Percentiles rank a stretch among this genome's conserved stretches.
Evolutionary conservation across 2,113 vertebrate genomes (phyloP).

Genomic region (Artemisiospiza belli): DNA sequence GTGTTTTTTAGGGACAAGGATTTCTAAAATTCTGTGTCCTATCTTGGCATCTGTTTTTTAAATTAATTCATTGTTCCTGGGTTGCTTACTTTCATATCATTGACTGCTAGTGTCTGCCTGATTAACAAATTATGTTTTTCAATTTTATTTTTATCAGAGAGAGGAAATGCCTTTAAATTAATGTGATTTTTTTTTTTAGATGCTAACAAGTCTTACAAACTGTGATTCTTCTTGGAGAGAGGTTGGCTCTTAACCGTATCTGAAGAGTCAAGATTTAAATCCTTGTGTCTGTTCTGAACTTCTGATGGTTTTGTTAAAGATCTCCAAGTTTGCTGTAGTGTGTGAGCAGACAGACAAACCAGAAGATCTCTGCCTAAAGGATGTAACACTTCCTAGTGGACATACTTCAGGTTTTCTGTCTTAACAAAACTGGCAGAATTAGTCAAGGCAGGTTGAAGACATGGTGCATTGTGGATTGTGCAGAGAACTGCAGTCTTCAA

Average conservation of each 20-base stretch:
- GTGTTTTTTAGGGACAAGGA: background rate
- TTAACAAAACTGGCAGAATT: background rate
- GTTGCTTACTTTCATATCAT: background rate
- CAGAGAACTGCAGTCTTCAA: background rate
- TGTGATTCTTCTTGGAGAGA: background rate
- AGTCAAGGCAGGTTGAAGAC: background rate
- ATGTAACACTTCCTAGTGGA: background rate
- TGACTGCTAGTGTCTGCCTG: background rate
- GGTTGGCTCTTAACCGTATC: background rate
- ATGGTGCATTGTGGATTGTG: background rate
- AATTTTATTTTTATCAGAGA: background rate
- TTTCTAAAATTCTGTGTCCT: background rate
- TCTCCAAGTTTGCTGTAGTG: background rate
- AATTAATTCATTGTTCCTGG: background rate
- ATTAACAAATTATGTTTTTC: background rate
- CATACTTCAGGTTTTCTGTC: fast-evolving
- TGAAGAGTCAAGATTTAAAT: background rate
- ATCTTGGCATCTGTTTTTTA: background rate
- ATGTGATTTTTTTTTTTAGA: background rate
- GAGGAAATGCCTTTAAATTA: background rate
- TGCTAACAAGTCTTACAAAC: background rate
- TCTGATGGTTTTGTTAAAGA: background rate
- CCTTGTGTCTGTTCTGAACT: background rate
- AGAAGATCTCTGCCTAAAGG: background rate
- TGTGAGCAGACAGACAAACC: background rate